Evolutionary conservation across 30 jellyfish, hydroid and myxozoan species (phyloP), one percentile per base, ranked within the genome.

Genomic region (Hydra vulgaris): DNA sequence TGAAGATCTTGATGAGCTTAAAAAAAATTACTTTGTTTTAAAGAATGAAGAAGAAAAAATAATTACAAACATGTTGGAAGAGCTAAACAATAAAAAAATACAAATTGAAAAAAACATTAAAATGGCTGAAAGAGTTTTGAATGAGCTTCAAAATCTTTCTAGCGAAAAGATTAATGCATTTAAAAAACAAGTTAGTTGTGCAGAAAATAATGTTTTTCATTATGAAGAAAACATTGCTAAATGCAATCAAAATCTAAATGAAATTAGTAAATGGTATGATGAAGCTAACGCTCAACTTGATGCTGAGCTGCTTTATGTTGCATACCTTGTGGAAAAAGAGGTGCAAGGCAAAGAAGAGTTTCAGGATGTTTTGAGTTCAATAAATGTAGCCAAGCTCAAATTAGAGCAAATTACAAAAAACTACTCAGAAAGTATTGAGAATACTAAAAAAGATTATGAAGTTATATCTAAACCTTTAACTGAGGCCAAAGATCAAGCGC

Each of bases 311-410:
- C 56, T 92, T 20, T 92, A 88, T 66, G 81, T 92, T 25, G 95
- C 96, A 20, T 92, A 92, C 73, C 73, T 92, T 21, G 73, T 92
- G 20, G 98, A 92, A 53, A 87, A 87, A 78, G 96, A 92, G 22
- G 69, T 92, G 25, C 95, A 76, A 72, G 89, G 80, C 20, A 76
- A 80, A 21, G 82, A 54, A 16, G 92, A 72, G 0, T 81, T 70
- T 54, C 74, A 82, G 69, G 92, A 74, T 19, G 79, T 79, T 24
- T 82, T 68, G 21, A 83, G 56, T 23, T 27, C 27, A 18, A 70
- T 92, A 21, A 94, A 74, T 12, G 25, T 26, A 0, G 79, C 96
- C 24, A 92, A 92, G 74, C 61, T 53, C 8, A 86, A 82, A 18
- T 94, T 92, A 17, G 96, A 92, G 79, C 87, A 76, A 25, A 81